These are phyloP conservation scores for Parascotia fuliginaria DNA, from an alignment of 2,888 invertebrate species.

Conservation along the genomic window DNA sequence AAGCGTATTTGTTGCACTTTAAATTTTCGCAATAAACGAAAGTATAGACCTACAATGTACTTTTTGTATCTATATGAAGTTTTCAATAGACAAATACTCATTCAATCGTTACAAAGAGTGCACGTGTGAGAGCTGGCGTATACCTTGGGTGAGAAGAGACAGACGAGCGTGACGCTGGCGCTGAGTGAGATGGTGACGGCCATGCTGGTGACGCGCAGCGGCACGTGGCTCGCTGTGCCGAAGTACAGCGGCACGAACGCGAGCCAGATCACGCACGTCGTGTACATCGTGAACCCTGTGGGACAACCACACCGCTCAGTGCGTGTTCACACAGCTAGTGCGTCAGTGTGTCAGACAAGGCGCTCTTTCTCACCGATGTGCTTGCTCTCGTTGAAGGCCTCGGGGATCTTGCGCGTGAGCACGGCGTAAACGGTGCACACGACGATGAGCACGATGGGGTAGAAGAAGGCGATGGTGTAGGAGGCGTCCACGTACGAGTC, in stretches of 20 bases:
- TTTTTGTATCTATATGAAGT: no score
- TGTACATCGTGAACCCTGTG: slow-evolving; percentile 98
- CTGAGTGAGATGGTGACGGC: slow-evolving; percentile 96
- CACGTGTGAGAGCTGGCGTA: no score
- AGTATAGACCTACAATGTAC: no score
- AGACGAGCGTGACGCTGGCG: slow-evolving; percentile 95
- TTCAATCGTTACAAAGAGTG: no score
- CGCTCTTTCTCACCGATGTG: slow-evolving; percentile 89
- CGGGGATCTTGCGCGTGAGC: slow-evolving; percentile 97
- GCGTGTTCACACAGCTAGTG: background rate
- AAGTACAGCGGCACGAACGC: slow-evolving; percentile 98
- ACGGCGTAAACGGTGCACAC: slow-evolving; percentile 98
- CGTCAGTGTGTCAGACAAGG: background rate
- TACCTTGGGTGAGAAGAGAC: slow-evolving; percentile 96
- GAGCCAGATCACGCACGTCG: slow-evolving; percentile 98
- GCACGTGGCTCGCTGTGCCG: slow-evolving; percentile 95
- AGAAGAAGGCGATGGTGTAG: slow-evolving; percentile 96
- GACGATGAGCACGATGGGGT: slow-evolving; percentile 95
- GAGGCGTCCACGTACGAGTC: slow-evolving; percentile 96
- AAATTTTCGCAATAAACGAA: no score
- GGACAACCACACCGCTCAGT: background rate
- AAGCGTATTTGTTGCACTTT: no score
- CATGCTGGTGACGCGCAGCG: slow-evolving; percentile 95
- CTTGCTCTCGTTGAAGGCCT: slow-evolving; percentile 99
- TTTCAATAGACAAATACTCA: no score